These are phyloP conservation scores for Sarcophaga carnaria DNA, from an alignment of 2,888 invertebrate genomes.

Conservation along the genomic window DNA sequence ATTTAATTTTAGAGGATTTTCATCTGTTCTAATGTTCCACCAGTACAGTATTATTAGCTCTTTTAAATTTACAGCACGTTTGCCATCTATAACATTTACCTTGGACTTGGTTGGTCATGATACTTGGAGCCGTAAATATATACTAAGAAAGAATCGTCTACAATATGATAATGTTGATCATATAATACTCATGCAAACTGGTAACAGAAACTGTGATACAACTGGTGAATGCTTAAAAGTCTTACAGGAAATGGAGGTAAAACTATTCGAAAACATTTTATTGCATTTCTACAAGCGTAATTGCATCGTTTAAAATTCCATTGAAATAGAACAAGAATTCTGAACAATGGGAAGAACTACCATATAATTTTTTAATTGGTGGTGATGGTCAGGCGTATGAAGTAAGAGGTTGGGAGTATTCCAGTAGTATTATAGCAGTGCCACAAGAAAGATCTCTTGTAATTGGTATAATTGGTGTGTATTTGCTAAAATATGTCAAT, in stretches of 20 bases:
- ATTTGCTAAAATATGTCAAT: background rate
- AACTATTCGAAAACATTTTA: background rate
- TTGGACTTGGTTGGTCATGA: conserved; percentile 77
- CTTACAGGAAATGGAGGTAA: conserved; percentile 82
- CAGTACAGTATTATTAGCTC: background rate
- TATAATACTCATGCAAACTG: conserved; percentile 82
- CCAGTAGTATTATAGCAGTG: conserved; percentile 76
- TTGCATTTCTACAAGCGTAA: background rate
- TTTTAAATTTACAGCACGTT: conserved; percentile 65
- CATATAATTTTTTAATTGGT: conserved; percentile 83
- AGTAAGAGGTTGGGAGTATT: conserved; percentile 82
- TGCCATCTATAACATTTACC: conserved; percentile 72
- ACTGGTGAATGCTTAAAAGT: conserved; percentile 78
- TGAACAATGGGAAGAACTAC: conserved; percentile 73
- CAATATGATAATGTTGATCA: conserved; percentile 75
- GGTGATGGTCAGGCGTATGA: conserved; percentile 83
- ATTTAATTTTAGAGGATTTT: background rate
- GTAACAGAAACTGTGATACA: conserved; percentile 79
- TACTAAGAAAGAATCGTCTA: conserved; percentile 69
- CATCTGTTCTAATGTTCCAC: background rate
- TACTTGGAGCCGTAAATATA: conserved; percentile 74
- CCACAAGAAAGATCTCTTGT: conserved; percentile 77
- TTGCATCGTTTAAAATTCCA: background rate
- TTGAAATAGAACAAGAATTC: conserved; percentile 6
- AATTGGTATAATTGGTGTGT: conserved; percentile 82